Evolutionary conservation across 2,113 vertebrate genomes (phyloP), one percentile per base, ranked within the genome.

Genomic region (Sylvilagus bachmani): DNA sequence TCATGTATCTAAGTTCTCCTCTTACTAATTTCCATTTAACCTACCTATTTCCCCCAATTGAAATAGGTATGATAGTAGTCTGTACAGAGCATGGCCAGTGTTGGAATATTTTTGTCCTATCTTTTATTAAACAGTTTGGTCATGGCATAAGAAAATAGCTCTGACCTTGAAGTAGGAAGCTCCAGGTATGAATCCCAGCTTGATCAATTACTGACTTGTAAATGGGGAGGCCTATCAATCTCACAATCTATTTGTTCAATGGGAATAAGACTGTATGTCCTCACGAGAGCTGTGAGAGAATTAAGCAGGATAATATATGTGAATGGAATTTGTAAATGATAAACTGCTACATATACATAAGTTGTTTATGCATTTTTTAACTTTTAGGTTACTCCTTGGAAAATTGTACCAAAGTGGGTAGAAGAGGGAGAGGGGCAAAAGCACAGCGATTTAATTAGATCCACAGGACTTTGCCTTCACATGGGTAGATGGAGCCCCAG

Each of bases 391-490:
- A 89, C 73, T 95, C 67, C 86, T 93, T 93, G 61, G 92, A 96
- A 97, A 96, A 83, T 66, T 92, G 86, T 90, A 38, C 90, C 75
- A 90, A 94, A 83, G 74, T 92, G 29, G 70, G 74, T 87, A 93
- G 66, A 71, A 94, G 74, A 90, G 82, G 19, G 74, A 94, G 90
- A 93, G 75, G 61, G 77, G 82, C 55, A 86, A 86, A 49, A 58
- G 4, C 55, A 79, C 2, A 36, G 79, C 69, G 53, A 92, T 95
- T 96, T 97, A 97, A 97, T 97, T 97, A 96, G 97, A 96, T 97
- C 96, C 97, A 89, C 25, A 96, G 96, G 97, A 97, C 95, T 92
- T 95, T 97, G 82, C 70, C 74, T 94, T 94, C 62, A 58, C 51
- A 61, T 62, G 79, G 69, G 78, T 80, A 86, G 92, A 90, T 62